Base-by-base conservation (phyloP, 1,140 invertebrate species). In the Leguminivora glycinivorella region DNA sequence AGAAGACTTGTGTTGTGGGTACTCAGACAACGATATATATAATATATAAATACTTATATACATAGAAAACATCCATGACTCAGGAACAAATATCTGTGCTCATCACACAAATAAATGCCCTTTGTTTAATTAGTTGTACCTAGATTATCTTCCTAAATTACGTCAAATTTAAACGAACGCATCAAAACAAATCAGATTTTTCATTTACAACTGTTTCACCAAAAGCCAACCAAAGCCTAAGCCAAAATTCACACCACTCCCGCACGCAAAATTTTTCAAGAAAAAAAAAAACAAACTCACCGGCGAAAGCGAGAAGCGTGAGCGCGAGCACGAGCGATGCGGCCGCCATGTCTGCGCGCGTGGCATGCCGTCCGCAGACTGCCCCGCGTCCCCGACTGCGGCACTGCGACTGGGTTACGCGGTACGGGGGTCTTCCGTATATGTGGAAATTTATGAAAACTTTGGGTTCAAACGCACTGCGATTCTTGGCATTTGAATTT, bases 351-450 rank as follows among this genome's bases (percentile, higher is more conserved):
- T 60, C 70, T 31, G 52, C 34, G 70, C 75, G 79, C 80, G 84
- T 79, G 74, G 73, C 69, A 71, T 74, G 75, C 67, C 70, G 71
- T 38, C 70, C 77, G 78, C 80, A 78, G 78, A 63, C 81, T 81
- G 47, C 83, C 85, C 82, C 85, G 80, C 83, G 78, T 79, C 86
- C 85, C 86, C 81, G 76, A 90, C 80, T 90, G 88, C 88, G 88
- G 88, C 86, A 90, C 74, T 87, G 85, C 87, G 84, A 79, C 40
- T n/a, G 43, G 12, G 43, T 29, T 19, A 12, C 24, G 24, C 52
- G 52, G 25, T 56, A 43, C 52, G 9, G 52, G 9, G 7, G 25
- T 26, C 12, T 56, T 56, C 52, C 4, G 2, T 56, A 56, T 9
- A 43, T 1, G 24, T 22, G 7, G 10, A 52, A 52, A 52, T n/a